A percentile compares a stretch with the other conserved stretches of the same genome.
phyloP scores from a whole-genome alignment of 2,888 invertebrate species.

The Drosophila buzzatii region DNA sequence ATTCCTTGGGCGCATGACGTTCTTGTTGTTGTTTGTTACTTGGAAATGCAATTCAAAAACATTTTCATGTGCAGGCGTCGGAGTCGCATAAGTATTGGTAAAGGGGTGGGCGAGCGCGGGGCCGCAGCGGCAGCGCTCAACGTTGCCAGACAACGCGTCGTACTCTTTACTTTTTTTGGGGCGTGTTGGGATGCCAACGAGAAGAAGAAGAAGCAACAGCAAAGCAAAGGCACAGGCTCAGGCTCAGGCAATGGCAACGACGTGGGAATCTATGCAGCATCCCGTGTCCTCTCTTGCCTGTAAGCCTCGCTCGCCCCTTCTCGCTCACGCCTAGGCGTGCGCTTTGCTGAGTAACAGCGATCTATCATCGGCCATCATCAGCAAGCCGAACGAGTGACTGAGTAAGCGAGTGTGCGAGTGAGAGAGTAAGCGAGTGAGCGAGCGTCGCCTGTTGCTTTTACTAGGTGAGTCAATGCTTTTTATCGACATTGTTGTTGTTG shows the following conservation, averaged over 20 bases:
- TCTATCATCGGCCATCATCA: constrained; percentile 58
- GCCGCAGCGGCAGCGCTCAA: constrained; percentile 14
- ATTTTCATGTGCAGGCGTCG: constrained; percentile 59
- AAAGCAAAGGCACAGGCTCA: constrained; percentile 5
- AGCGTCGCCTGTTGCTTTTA: constrained; percentile 25
- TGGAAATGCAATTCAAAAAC: constrained; percentile 79
- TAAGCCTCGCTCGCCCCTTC: background rate
- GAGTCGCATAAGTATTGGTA: constrained; percentile 9
- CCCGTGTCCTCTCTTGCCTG: constrained; percentile 18
- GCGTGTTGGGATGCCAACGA: constrained; percentile 47
- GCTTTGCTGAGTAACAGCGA: constrained; percentile 38
- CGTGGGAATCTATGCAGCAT: constrained; percentile 44
- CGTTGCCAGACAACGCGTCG: constrained; percentile 59
- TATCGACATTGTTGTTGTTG: constrained; percentile 23
- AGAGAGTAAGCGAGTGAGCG: background rate
- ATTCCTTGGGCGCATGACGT: constrained; percentile 40
- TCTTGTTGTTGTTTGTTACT: constrained; percentile 73
- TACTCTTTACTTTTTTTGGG: constrained; percentile 30
- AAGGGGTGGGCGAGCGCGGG: constrained; percentile 2
- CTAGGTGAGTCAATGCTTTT: constrained; percentile 69
- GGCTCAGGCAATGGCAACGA: constrained; percentile 9
- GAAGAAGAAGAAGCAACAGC: background rate
- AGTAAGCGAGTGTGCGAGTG: background rate
- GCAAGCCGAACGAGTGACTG: background rate
- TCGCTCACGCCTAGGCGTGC: constrained; percentile 11